phyloP scores from a whole-genome alignment of 2,113 vertebrate species.

The western clawed frog (Xenopus tropicalis) region DNA sequence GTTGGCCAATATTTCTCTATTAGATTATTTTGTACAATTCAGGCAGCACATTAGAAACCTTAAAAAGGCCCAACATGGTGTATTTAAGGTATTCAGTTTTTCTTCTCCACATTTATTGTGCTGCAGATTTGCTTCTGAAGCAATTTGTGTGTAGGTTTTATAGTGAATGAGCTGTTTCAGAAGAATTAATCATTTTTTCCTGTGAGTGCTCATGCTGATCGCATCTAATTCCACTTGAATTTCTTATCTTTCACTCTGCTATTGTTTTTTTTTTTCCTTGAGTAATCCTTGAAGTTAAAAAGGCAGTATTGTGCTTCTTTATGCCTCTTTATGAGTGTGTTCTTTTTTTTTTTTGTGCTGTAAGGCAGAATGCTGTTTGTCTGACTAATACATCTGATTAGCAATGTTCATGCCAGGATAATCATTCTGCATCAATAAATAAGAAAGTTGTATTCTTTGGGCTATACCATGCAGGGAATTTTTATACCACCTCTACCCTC shows the following conservation, averaged over 20 bases:
- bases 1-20: no score
- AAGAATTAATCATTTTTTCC: slow-evolving; percentile 33
- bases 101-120: no score
- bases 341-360: no score
- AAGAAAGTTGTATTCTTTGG: no score
- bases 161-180: slow-evolving; percentile 30
- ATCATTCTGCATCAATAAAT: no score
- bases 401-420: no score
- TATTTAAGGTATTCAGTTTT: no score
- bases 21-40: no score
- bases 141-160: slow-evolving; percentile 6
- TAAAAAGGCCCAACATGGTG: no score
- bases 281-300: slow-evolving; percentile 23
- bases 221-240: slow-evolving; percentile 40
- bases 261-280: slow-evolving; percentile 10
- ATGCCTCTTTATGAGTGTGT: not conserved
- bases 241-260: slow-evolving; percentile 21
- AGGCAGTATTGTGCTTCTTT: not conserved
- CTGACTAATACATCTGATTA: not conserved
- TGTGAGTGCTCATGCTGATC: slow-evolving; percentile 20
- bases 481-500: no score
- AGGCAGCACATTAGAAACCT: no score
- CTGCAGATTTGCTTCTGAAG: not conserved
- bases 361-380: not conserved
- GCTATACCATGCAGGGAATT: no score